Percentiles rank a stretch among this genome's conserved stretches.
Conservation (phyloP, 1,140 invertebrate species). For the Tetranychus urticae region DNA sequence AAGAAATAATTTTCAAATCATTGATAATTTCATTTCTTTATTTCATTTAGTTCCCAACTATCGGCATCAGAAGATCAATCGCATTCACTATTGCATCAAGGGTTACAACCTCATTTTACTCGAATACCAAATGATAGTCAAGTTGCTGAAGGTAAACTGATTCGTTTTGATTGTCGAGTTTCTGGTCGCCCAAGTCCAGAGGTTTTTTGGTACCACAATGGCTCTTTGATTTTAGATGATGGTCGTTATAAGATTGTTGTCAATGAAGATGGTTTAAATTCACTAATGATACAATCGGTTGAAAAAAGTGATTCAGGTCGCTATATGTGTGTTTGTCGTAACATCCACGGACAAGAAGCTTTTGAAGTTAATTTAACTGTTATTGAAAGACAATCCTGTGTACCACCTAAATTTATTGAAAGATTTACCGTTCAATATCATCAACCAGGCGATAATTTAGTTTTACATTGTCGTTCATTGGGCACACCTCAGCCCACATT, state of each 20-base stretch:
- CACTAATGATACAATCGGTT: conserved; percentile 77
- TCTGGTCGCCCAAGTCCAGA: conserved; percentile 81
- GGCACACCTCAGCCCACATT: conserved; percentile 75
- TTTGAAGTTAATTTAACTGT: conserved; percentile 17
- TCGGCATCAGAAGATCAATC: no score
- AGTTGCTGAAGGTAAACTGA: conserved; percentile 52
- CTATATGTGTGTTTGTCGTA: conserved; percentile 56
- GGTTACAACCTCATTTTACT: conserved; percentile 59
- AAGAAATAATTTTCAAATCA: conserved; percentile 21
- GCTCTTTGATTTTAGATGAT: conserved; percentile 58
- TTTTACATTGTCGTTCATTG: conserved; percentile 61
- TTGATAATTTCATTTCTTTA: no score
- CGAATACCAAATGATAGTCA: conserved; percentile 62
- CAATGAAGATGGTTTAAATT: conserved; percentile 85
- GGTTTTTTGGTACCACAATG: conserved; percentile 82
- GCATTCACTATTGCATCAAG: no score
- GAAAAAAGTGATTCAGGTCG: conserved; percentile 51
- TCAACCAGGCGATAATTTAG: conserved; percentile 70
- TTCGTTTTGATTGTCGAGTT: conserved; percentile 75
- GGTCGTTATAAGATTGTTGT: conserved; percentile 82
- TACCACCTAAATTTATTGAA: conserved; percentile 86
- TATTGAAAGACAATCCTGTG: conserved; percentile 66
- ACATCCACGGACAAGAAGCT: conserved; percentile 41
- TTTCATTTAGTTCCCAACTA: no score
- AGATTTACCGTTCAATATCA: conserved; percentile 73